Conservation (phyloP, 30 jellyfish, hydroid and myxozoan genomes). For the Phacellophora camtschatica region DNA sequence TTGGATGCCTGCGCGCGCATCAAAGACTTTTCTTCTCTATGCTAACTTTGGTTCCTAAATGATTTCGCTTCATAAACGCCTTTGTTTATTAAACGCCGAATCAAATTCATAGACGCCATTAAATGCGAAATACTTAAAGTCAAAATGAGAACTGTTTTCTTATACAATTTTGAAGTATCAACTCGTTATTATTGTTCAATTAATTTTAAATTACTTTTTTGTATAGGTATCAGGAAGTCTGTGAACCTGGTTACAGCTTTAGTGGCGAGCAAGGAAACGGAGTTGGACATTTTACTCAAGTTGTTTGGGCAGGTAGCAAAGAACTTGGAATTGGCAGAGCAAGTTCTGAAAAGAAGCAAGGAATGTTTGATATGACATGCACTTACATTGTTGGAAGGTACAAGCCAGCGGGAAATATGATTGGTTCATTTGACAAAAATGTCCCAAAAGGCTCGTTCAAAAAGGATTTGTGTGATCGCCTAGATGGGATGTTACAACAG, state of each 20-base stretch:
- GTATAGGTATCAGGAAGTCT: slow-evolving; percentile 80
- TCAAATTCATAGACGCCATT: too few species aligned
- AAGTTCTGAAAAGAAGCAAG: slow-evolving; percentile 48
- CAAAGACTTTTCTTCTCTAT: too few species aligned
- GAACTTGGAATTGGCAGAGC: slow-evolving; percentile 88
- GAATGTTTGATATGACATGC: slow-evolving; percentile 61
- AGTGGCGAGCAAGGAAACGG: slow-evolving; percentile 37
- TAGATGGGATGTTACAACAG: slow-evolving; percentile 44
- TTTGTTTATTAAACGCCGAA: too few species aligned
- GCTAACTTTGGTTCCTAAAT: too few species aligned
- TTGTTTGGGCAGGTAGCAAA: slow-evolving; percentile 79
- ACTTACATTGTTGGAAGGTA: slow-evolving; percentile 87
- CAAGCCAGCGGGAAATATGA: slow-evolving; percentile 81
- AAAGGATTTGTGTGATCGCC: slow-evolving; percentile 35
- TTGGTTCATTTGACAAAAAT: slow-evolving; percentile 62
- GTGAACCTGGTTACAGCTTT: slow-evolving; percentile 72
- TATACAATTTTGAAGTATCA: too few species aligned
- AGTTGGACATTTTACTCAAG: slow-evolving; percentile 92
- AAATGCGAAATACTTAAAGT: too few species aligned
- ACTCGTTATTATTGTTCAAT: not conserved
- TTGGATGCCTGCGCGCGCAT: too few species aligned
- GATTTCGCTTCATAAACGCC: too few species aligned
- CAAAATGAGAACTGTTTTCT: too few species aligned
- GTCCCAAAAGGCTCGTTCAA: slow-evolving; percentile 75
- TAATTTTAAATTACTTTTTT: too few species aligned